Conservation (phyloP, 1,140 invertebrate species). For the Orussus abietinus region DNA sequence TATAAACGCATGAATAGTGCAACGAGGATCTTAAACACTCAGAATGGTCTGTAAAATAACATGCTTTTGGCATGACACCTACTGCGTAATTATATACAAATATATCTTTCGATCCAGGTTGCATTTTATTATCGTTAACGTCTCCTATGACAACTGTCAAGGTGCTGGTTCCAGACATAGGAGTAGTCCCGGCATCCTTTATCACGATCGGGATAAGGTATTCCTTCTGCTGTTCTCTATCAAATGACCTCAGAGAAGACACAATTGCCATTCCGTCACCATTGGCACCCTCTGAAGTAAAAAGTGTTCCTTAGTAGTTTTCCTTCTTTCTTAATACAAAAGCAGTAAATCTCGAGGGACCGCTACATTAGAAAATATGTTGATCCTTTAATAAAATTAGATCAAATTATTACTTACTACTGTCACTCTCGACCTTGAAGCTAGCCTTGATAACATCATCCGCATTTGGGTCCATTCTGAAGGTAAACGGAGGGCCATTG, state of each 20-base stretch:
- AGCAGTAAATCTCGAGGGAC: too few relatives aligned
- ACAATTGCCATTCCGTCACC: conserved; percentile 94
- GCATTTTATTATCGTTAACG: conserved; percentile 96
- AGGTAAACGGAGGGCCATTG: conserved; percentile 93
- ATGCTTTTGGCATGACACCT: conserved; percentile 24
- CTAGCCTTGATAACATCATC: conserved; percentile 88
- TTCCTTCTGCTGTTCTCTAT: conserved; percentile 93
- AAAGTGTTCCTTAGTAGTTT: too few relatives aligned
- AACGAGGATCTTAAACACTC: too few relatives aligned
- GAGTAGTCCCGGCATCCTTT: conserved; percentile 82
- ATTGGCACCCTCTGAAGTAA: conserved; percentile 77
- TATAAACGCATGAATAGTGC: too few relatives aligned
- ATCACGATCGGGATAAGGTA: conserved; percentile 92
- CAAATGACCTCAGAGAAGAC: conserved; percentile 84
- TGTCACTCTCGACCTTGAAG: conserved; percentile 92
- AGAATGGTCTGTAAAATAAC: conserved; percentile 4
- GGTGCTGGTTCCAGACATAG: conserved; percentile 92
- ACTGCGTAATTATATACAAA: conserved; percentile 93
- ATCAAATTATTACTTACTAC: conserved; percentile 71
- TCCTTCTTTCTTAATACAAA: too few relatives aligned
- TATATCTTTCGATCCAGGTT: conserved; percentile 92
- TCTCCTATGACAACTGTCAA: conserved; percentile 94
- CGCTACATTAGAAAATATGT: too few relatives aligned
- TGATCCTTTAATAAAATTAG: too few relatives aligned
- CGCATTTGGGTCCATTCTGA: conserved; percentile 86